These are phyloP conservation scores for Tokudaia muenninki DNA, from an alignment of 2,797 vertebrate genomes.

Conservation along the genomic window DNA sequence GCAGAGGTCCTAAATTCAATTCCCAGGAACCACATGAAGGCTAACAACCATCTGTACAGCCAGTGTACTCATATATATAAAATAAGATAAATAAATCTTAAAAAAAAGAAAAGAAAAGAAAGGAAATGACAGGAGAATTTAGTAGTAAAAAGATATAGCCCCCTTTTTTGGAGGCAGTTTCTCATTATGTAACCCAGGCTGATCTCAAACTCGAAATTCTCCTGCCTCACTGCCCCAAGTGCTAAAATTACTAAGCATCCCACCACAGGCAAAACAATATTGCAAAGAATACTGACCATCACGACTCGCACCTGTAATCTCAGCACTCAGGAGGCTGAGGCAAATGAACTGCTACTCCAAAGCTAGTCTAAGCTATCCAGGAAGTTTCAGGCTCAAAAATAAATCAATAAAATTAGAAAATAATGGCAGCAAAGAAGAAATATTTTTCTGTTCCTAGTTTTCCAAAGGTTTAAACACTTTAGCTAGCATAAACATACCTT, in stretches of 20 bases:
- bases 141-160: background rate
- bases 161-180: background rate
- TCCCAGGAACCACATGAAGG: too few relatives aligned
- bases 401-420: background rate
- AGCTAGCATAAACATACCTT: constrained; percentile 18
- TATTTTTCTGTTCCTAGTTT: constrained; percentile 18
- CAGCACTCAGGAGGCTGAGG: background rate
- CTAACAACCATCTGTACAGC: too few relatives aligned
- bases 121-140: background rate
- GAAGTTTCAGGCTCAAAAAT: background rate
- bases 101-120: too few relatives aligned
- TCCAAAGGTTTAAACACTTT: constrained; percentile 50
- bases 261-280: background rate
- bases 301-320: background rate
- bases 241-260: background rate
- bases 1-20: too few relatives aligned
- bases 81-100: too few relatives aligned
- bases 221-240: background rate
- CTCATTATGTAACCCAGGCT: background rate
- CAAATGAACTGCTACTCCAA: background rate
- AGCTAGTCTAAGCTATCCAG: background rate
- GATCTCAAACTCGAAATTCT: background rate
- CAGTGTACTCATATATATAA: too few relatives aligned
- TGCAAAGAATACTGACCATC: too few relatives aligned
- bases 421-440: background rate